Evolutionary conservation across 2,797 vertebrate species (phyloP).

Genomic region (Intellagama lesueurii): DNA sequence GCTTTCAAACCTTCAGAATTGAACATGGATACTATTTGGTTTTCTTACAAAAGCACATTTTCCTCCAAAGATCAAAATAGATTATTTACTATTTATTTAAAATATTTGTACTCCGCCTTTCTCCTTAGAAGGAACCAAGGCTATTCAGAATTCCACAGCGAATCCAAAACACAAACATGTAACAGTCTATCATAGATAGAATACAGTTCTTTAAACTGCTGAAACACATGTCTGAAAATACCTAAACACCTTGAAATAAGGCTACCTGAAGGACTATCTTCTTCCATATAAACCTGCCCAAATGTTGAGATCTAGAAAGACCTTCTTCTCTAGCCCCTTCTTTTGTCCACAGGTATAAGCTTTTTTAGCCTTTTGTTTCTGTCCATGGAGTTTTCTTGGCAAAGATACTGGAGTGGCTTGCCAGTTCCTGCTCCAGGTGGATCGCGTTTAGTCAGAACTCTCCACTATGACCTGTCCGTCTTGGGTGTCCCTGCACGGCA

Average conservation of each 20-base stretch:
- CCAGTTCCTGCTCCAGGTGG: no score
- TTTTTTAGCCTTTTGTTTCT: not conserved
- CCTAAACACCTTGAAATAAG: not conserved
- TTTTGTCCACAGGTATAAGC: not conserved
- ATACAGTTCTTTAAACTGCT: not conserved
- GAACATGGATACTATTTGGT: not conserved
- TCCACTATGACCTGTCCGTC: no score
- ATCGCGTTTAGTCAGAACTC: no score
- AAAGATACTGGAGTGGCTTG: no score
- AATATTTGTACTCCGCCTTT: no score
- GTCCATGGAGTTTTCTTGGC: no score
- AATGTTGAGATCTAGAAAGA: not conserved
- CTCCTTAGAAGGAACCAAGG: no score
- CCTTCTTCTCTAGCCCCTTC: not conserved
- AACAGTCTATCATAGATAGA: not conserved
- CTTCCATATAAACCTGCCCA: not conserved
- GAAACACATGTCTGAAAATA: not conserved
- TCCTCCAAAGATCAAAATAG: not conserved
- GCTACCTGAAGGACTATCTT: not conserved
- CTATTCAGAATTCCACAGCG: not conserved
- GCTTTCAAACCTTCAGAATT: not conserved
- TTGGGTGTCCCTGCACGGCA: no score
- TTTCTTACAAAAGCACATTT: not conserved
- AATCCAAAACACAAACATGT: not conserved
- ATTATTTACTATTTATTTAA: no score